These are phyloP conservation scores for Labrus mixtus DNA, from an alignment of 2,113 vertebrate genomes.

Conservation along the genomic window DNA sequence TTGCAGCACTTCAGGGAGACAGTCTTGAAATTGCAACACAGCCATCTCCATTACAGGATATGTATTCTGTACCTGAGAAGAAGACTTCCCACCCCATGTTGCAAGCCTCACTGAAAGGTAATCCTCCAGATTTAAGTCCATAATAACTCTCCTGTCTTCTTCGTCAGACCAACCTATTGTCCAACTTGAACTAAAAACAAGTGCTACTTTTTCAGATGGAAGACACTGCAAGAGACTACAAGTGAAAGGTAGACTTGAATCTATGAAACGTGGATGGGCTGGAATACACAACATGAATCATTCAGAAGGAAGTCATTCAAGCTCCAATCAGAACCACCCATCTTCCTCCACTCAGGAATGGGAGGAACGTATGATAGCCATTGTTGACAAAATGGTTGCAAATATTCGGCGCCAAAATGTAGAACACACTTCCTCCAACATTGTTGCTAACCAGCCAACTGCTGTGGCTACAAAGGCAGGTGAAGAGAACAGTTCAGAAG, in stretches of 20 bases:
- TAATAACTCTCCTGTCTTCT: fast-evolving
- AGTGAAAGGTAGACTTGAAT: not conserved
- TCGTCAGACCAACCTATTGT: not conserved
- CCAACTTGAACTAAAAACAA: not conserved
- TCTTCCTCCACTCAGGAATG: not conserved
- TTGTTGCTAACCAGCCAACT: not conserved
- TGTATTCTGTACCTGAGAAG: not conserved
- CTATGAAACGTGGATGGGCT: not conserved
- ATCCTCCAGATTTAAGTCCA: not conserved
- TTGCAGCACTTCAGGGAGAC: not conserved
- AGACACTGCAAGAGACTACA: not conserved
- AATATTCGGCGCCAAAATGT: not conserved
- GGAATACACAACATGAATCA: not conserved
- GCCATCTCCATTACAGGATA: not conserved
- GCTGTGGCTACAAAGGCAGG: not conserved
- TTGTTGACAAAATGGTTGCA: not conserved
- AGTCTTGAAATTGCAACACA: not conserved
- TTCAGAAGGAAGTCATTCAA: not conserved
- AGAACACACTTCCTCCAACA: not conserved
- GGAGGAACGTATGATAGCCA: not conserved
- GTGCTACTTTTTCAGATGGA: not conserved
- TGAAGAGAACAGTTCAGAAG: not conserved
- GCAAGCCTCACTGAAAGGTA: not conserved
- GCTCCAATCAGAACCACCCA: not conserved
- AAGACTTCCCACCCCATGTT: not conserved